Percentiles rank a stretch among this genome's conserved stretches.
Evolutionary conservation across 2,797 vertebrate species (phyloP).

Genomic region (Cuculus canorus): DNA sequence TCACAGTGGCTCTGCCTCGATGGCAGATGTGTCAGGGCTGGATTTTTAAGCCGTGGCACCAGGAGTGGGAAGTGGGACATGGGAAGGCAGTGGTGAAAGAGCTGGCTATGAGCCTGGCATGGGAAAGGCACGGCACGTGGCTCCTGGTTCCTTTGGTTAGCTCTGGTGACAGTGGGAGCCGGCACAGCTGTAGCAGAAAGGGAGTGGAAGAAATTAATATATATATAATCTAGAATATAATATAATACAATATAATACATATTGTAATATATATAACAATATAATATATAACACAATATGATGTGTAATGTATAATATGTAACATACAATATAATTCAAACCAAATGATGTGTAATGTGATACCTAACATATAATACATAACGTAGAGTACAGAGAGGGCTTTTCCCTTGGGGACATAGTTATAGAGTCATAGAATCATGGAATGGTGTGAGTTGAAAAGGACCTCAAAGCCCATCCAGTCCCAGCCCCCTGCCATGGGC

Average conservation of each 20-base stretch:
- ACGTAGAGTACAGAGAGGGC: not conserved
- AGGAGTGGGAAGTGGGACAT: not conserved
- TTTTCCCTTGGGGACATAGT: not conserved
- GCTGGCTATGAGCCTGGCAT: rapidly evolving
- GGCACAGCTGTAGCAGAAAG: not conserved
- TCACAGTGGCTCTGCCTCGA: not conserved
- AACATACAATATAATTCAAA: not conserved
- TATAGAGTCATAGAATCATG: not conserved
- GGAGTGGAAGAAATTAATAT: not conserved
- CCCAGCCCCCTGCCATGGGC: no score
- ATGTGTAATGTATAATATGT: not conserved
- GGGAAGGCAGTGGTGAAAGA: not conserved
- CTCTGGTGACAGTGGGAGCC: not conserved
- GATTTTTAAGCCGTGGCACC: not conserved
- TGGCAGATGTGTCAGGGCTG: not conserved
- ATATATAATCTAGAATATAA: not conserved
- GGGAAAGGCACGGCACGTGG: not conserved
- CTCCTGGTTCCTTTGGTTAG: not conserved
- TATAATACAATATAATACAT: no score
- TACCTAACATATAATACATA: not conserved
- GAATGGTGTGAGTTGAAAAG: no score
- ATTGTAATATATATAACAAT: not conserved
- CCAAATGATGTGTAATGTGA: not conserved
- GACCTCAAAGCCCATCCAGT: no score
- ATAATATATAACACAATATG: not conserved